A percentile compares a stretch with the other conserved stretches of the same genome.
phyloP scores from a whole-genome alignment of 2,113 vertebrate species.

The Acanthisitta chloris region DNA sequence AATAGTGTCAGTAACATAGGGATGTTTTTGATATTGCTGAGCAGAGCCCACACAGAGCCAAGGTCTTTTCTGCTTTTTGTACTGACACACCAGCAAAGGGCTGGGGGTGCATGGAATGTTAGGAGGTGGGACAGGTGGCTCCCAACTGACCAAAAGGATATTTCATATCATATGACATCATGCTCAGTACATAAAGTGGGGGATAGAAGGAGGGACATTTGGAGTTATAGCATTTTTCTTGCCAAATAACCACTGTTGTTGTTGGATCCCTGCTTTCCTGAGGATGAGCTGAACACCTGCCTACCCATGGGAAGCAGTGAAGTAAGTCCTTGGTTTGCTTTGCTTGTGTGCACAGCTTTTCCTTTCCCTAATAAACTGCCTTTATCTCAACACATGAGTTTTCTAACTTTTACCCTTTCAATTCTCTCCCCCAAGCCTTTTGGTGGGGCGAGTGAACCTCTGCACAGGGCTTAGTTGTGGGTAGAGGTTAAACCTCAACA shows the following conservation, averaged over 20 bases:
- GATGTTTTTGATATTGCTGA: background rate
- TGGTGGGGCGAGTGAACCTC: background rate
- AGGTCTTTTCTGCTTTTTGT: background rate
- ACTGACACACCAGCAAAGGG: no score
- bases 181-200: background rate
- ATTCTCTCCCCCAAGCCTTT: background rate
- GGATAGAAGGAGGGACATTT: background rate
- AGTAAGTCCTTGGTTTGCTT: background rate
- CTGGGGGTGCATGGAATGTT: background rate
- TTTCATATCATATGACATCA: background rate
- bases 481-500: background rate
- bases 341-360: background rate
- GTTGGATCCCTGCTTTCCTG: background rate
- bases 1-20: background rate
- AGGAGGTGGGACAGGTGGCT: background rate
- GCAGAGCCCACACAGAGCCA: background rate
- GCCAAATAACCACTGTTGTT: rapidly evolving
- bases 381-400: background rate
- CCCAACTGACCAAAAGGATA: background rate
- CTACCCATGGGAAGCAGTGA: background rate
- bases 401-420: background rate
- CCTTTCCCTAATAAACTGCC: background rate
- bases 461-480: background rate
- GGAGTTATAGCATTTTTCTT: background rate
- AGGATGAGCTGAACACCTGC: background rate